Evolutionary conservation across 1,140 invertebrate species (phyloP), one percentile per base, ranked within the genome.

Genomic region (Pseudoatta argentina): DNA sequence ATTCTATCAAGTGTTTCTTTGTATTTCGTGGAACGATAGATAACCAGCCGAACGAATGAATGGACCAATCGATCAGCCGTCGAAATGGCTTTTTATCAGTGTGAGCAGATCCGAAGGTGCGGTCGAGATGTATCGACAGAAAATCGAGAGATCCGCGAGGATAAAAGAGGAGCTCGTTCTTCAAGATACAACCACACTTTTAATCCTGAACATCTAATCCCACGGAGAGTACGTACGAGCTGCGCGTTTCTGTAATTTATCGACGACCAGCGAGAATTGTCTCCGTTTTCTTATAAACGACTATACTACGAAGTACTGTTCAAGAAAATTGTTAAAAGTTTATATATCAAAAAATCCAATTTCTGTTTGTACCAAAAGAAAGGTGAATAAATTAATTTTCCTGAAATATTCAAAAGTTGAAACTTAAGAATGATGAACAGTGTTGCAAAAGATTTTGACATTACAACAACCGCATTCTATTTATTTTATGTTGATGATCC

Each of bases 41-140:
- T 77, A 27, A 48, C 73, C 6, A 63, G 10, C 30, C 21, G 61
- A 21, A 55, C 24, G 61, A 48, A 85, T 39, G 59, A 77, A 85
- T 85, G 82, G 16, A 64, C 82, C 82, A 64, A 78, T 85, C 73
- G 73, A 59, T 85, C 73, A 85, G 51, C 48, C 51, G 73, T 85
- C 73, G 61, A 48, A 16, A 85, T 78, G 48, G 63, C 72, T 85
- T 76, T 85, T 85, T 85, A 85, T 85, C 82, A 78, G 61, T 7
- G 10, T 18, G 48, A 30, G 18, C 63, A 3, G 27, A 66, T 66
- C 16, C 72, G 34, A 44, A 78, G 48, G 73, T 85, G 73, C 39
- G 61, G 21, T 53, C 59, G 59, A 78, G 59, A 71, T 85, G 61
- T 66, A 85, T 85, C 48, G 59, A 66, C 30, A 44, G 48, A 75